Conservation (phyloP, 2,888 invertebrate species). For the Cremastinae sp. region DNA sequence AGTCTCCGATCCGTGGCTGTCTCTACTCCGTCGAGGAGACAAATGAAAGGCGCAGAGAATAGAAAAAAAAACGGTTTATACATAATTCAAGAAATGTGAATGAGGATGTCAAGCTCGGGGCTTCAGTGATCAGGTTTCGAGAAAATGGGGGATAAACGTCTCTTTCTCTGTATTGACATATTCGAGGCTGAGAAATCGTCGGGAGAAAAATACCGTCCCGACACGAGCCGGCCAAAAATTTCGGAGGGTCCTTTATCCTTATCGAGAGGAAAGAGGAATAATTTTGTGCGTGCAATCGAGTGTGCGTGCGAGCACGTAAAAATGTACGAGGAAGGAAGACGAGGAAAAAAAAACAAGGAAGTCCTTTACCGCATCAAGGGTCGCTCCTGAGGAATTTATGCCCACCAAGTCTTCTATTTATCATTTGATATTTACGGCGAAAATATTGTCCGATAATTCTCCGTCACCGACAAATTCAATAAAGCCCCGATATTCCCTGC, state of each 20-base stretch:
- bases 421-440: constrained; percentile 24
- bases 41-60: not conserved
- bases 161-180: constrained; percentile 17
- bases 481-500: not conserved
- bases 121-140: too few species aligned
- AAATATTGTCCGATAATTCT: constrained; percentile 19
- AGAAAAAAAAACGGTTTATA: constrained; percentile 1
- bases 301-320: constrained; percentile 17
- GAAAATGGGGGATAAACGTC: constrained; percentile 4
- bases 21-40: not conserved
- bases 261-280: constrained; percentile 13
- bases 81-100: constrained; percentile 2
- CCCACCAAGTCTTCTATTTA: not conserved
- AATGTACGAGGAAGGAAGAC: not conserved
- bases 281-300: constrained; percentile 29
- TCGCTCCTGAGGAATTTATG: constrained; percentile 37
- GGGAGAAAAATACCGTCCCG: constrained; percentile 18
- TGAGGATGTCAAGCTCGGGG: not conserved
- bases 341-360: not conserved
- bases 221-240: constrained; percentile 33
- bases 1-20: too few species aligned
- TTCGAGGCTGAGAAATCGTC: constrained; percentile 16
- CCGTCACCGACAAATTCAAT: constrained; percentile 18
- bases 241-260: constrained; percentile 1
- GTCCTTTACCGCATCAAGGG: constrained; percentile 25